phyloP scores from a whole-genome alignment of 2,113 vertebrate genomes.

The Siphamia tubifer region DNA sequence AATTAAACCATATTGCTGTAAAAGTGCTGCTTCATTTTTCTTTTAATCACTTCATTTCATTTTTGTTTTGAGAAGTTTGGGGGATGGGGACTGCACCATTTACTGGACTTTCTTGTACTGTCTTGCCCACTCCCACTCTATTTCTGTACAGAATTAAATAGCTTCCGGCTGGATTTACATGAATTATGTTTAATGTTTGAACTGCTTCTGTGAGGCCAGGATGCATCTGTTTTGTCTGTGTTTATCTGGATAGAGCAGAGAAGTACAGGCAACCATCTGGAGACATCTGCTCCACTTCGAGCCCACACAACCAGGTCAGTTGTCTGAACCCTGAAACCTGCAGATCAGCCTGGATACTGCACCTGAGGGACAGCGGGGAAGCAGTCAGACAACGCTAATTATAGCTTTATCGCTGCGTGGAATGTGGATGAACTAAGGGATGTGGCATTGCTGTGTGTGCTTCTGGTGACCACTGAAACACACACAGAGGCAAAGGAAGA shows the following conservation, averaged over 20 bases:
- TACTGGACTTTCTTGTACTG: not conserved
- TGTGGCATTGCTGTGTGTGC: not conserved
- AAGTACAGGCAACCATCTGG: constrained; percentile 23
- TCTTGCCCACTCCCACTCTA: not conserved
- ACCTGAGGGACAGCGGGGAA: constrained; percentile 38
- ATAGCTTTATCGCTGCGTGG: not conserved
- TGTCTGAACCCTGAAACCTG: constrained; percentile 12
- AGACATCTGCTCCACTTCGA: constrained; percentile 52
- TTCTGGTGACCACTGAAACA: not conserved
- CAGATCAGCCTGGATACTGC: not conserved
- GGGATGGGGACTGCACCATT: not conserved
- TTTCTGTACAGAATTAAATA: not conserved
- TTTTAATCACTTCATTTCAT: too few relatives aligned
- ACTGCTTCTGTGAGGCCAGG: not conserved
- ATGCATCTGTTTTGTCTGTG: constrained; percentile 14
- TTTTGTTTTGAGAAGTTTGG: too few relatives aligned
- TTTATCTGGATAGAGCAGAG: constrained; percentile 24
- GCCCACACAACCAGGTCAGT: constrained; percentile 61
- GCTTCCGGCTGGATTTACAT: constrained; percentile 2
- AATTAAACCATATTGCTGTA: too few relatives aligned
- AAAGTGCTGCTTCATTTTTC: too few relatives aligned
- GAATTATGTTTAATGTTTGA: constrained; percentile 10
- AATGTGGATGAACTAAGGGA: constrained; percentile 18
- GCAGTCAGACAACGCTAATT: not conserved
- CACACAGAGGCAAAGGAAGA: not conserved